Base-by-base conservation (phyloP, 2,113 vertebrate species). In the Azemiops feae region DNA sequence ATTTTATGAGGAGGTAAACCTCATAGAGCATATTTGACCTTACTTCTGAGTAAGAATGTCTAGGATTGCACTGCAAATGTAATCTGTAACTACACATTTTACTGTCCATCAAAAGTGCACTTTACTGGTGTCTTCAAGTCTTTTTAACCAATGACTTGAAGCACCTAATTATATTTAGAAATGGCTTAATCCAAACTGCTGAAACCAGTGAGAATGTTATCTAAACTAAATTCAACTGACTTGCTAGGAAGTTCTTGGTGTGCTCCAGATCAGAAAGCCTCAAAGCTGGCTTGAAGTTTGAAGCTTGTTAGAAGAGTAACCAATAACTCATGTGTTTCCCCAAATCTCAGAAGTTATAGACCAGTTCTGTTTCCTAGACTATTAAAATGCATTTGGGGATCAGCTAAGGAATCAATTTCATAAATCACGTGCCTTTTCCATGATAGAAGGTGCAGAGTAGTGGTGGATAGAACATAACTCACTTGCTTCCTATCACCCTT, bases 191-290 rank as follows among this genome's bases (percentile, higher is more conserved):
- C 93, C 93, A 93, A 94, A 34, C 34, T 88, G 85, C 0, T 57
- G 45, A 92, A 91, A 81, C 45, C 47, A 91, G 22, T 30, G 58
- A 54, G 93, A 88, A 93, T 89, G 55, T 58, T 91, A 93, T 92
- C 69, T 54, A 64, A 87, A 94, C 88, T 89, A 55, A 94, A 43
- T 93, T 91, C 85, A 92, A 57, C 14, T 69, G 91, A 53, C 53
- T 96, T 95, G 57, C 55, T 53, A 94, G 93, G 93, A 90, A 95
- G 91, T 25, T 89, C 94, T 96, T 96, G 94, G 93, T 95, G 95
- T 94, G 94, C 87, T 96, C 0, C 4, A 96, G 93, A 95, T 54
- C 85, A 91, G 92, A 96, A 95, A 95, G 43, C 87, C 0, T 0
- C 64, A 16, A 60, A 93, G 94, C 93, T 53, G 89, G 88, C n/a